Conservation (phyloP, 2,113 vertebrate genomes). For the Cettia cetti region DNA sequence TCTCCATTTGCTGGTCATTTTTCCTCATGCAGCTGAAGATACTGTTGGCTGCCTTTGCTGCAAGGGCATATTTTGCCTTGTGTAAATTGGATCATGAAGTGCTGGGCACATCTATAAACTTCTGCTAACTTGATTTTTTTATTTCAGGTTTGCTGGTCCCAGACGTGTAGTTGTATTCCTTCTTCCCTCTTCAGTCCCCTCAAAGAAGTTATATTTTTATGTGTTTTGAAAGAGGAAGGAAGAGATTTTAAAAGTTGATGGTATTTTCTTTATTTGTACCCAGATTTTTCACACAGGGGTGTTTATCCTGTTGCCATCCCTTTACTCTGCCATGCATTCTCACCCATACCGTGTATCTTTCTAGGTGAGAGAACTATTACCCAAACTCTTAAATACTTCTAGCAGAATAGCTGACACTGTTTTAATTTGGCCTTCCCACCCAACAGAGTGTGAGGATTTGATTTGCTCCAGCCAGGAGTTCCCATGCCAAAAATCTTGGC, state of each 20-base stretch:
- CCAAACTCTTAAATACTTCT: not conserved
- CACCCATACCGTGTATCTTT: not conserved
- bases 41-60: not conserved
- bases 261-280: not conserved
- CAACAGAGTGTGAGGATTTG: not conserved
- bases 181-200: accelerated
- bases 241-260: not conserved
- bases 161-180: not conserved
- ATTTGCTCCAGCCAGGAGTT: not conserved
- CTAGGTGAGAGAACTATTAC: not conserved
- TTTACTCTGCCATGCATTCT: not conserved
- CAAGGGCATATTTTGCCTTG: not conserved
- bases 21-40: not conserved
- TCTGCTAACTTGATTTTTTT: not conserved
- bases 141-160: not conserved
- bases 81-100: not conserved
- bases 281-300: not conserved
- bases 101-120: not conserved
- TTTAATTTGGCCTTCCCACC: not conserved
- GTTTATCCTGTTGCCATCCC: not conserved
- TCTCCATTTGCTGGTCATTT: not conserved
- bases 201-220: not conserved
- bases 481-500: not conserved
- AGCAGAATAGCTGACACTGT: not conserved
- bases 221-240: not conserved